phyloP scores from a whole-genome alignment of 2,888 invertebrate genomes.

The Drosophila cognata region DNA sequence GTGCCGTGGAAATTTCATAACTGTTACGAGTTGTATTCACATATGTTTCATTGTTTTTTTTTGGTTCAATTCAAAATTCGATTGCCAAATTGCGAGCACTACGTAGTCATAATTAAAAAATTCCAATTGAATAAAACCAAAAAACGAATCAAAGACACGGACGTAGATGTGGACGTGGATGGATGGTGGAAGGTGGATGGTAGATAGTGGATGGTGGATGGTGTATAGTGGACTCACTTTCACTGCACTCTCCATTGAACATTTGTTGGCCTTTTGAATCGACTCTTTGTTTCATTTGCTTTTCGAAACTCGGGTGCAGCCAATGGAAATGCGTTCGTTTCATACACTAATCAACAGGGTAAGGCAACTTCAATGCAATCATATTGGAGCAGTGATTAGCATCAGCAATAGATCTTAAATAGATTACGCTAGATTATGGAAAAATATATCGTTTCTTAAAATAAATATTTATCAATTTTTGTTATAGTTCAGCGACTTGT shows the following conservation, averaged over 20 bases:
- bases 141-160: constrained; percentile 42
- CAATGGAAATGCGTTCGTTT: constrained; percentile 55
- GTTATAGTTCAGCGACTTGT: background rate
- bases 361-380: background rate
- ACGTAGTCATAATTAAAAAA: constrained; percentile 64
- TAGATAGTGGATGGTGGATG: background rate
- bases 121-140: constrained; percentile 47
- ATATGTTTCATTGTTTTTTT: constrained; percentile 13
- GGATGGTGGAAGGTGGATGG: constrained; percentile 5
- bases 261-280: constrained; percentile 62
- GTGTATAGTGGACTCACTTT: constrained; percentile 60
- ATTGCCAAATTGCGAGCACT: constrained; percentile 44
- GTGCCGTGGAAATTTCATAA: constrained; percentile 48
- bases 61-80: constrained; percentile 58
- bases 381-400: too few species aligned
- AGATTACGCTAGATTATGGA: background rate
- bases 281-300: constrained; percentile 40
- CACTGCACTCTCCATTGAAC: constrained; percentile 63
- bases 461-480: background rate
- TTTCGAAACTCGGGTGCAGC: constrained; percentile 47
- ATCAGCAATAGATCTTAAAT: background rate
- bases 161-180: constrained; percentile 28
- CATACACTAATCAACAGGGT: constrained; percentile 37
- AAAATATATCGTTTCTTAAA: background rate
- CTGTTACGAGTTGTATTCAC: constrained; percentile 29